Evolutionary conservation across 2,797 vertebrate species (phyloP).

Genomic region (Salmo trutta): DNA sequence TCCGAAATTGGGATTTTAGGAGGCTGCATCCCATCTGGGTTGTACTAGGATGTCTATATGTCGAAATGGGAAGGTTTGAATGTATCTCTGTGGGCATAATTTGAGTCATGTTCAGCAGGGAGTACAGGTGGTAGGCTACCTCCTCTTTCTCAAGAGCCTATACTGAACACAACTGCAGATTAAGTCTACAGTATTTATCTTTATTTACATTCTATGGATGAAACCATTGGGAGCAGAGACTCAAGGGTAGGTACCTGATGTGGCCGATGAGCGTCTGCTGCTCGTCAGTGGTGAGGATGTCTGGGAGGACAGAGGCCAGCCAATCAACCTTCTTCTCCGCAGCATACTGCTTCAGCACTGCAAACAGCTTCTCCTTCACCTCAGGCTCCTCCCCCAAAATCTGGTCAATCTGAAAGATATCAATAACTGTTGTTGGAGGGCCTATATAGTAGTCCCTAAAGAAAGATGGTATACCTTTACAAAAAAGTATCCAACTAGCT

Average conservation of each 20-base stretch:
- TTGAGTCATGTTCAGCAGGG: neutral
- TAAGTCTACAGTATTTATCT: neutral
- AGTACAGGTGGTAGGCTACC: neutral
- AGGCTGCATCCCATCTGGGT: neutral
- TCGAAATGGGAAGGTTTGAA: neutral
- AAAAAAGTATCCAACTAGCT: neutral
- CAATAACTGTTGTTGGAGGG: conserved; percentile 1
- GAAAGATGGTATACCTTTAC: neutral
- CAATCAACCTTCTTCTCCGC: conserved; percentile 88
- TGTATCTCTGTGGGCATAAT: neutral
- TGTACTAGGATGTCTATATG: neutral
- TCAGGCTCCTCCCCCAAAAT: conserved; percentile 83
- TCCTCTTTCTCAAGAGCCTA: neutral
- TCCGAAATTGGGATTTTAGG: conserved; percentile 11
- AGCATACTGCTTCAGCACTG: conserved; percentile 89
- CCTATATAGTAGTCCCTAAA: neutral
- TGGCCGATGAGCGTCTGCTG: conserved; percentile 86
- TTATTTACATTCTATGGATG: neutral
- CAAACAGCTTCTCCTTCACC: conserved; percentile 89
- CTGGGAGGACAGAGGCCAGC: conserved; percentile 84
- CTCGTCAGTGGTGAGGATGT: conserved; percentile 82
- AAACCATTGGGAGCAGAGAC: conserved; percentile 3
- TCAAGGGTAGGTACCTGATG: conserved; percentile 87
- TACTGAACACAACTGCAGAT: neutral
- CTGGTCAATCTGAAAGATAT: conserved; percentile 83